Base-by-base conservation (phyloP, 2,113 vertebrate genomes). In the Gobius niger region DNA sequence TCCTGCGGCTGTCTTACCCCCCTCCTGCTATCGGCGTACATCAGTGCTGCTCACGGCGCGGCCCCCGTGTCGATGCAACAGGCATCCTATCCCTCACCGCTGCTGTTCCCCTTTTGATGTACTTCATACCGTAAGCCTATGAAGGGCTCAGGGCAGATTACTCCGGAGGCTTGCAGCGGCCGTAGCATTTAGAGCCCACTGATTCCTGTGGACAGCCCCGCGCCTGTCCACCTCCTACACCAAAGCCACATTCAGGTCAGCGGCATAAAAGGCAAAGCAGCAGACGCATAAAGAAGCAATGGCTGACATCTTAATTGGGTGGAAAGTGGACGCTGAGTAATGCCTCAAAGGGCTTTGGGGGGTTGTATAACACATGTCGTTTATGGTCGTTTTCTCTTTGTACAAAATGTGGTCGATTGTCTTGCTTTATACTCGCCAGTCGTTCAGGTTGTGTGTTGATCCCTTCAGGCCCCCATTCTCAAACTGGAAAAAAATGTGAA, bases 161-260 rank as follows among this genome's bases (percentile, higher is more conserved):
- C 59, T 78, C 80, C 64, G 67, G 70, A 78, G 78, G 77, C 64
- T 76, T 54, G 66, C 73, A 64, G 76, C 59, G 70, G 77, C 63
- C 70, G 78, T 87, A 82, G 77, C 84, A 83, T 84, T 87, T 85
- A 78, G 75, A 83, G 73, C 68, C 67, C 73, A 89, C 88, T 84
- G 87, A 91, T 91, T 90, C 80, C 81, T 80, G 78, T 68, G 62
- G 75, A 86, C 85, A 84, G 63, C 59, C 70, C 65, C 83, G 73
- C 47, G 77, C 72, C 68, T 84, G 78, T 89, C 82, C 82, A 76
- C 90, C 90, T 81, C 90, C 90, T 81, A 87, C 82, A 72, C 85
- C 8, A 24, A 47, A 52, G 68, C 73, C 72, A 76, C 65, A 72
- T 80, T 74, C 57, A 68, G 77, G 65, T 85, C 82, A 87, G 74